These are phyloP conservation scores for Ophion slaviceki DNA, from an alignment of 2,888 invertebrate genomes.

Conservation along the genomic window DNA sequence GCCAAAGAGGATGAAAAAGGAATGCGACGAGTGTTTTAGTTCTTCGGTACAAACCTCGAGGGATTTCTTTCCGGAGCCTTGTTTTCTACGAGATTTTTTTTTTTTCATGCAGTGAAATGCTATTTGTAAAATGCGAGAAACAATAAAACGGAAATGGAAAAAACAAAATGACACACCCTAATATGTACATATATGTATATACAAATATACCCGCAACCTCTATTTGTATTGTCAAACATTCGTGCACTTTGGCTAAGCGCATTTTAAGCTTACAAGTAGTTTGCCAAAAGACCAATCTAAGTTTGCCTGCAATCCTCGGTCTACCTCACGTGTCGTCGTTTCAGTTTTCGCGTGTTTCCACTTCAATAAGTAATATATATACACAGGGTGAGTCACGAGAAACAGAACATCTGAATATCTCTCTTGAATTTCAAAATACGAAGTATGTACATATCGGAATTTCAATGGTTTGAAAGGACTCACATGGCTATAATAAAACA, in stretches of 20 bases:
- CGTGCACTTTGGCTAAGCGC: slow-evolving; percentile 79
- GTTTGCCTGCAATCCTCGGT: slow-evolving; percentile 55
- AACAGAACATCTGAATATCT: too few species aligned
- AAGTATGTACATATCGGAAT: too few species aligned
- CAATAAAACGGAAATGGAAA: neutral
- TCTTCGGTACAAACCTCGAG: neutral
- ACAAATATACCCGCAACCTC: slow-evolving; percentile 75
- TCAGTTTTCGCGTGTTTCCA: slow-evolving; percentile 31
- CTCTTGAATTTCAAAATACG: too few species aligned
- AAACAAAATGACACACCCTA: slow-evolving; percentile 62
- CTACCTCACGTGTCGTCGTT: slow-evolving; percentile 34
- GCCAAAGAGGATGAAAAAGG: neutral
- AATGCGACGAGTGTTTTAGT: neutral
- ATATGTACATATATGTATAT: slow-evolving; percentile 69
- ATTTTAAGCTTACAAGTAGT: slow-evolving; percentile 73
- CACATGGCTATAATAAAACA: too few species aligned
- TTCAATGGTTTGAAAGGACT: too few species aligned
- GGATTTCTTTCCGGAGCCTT: neutral
- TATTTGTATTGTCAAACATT: slow-evolving; percentile 81
- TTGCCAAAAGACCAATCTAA: slow-evolving; percentile 66
- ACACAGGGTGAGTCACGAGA: too few species aligned
- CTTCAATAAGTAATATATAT: slow-evolving; percentile 11
- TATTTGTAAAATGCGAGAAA: neutral
- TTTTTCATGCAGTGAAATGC: neutral
- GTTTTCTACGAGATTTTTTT: neutral